phyloP scores from a whole-genome alignment of 2,113 vertebrate species.

The Melanocharis versteri region DNA sequence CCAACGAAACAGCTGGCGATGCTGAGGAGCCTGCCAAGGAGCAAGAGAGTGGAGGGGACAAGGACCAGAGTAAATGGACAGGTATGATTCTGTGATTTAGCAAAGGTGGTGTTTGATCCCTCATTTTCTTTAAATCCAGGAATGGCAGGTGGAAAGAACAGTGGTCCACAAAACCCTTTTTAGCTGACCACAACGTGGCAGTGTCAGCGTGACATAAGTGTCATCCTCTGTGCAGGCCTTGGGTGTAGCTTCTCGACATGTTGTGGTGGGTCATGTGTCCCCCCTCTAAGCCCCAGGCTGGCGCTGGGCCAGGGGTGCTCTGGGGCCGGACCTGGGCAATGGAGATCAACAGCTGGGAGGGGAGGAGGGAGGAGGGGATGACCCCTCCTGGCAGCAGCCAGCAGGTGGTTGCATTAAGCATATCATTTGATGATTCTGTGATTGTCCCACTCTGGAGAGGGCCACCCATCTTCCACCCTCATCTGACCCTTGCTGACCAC shows the following conservation, averaged over 20 bases:
- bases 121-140: not conserved
- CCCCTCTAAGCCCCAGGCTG: accelerated
- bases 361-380: not conserved
- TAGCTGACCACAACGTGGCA: not conserved
- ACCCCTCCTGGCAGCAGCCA: not conserved
- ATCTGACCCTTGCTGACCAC: not conserved
- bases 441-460: not conserved
- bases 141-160: not conserved
- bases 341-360: not conserved
- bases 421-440: not conserved
- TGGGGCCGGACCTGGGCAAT: accelerated
- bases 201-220: accelerated
- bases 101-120: conserved; percentile 64
- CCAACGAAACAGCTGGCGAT: conserved; percentile 85
- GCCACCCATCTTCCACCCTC: not conserved
- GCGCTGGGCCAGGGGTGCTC: accelerated
- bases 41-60: conserved; percentile 88
- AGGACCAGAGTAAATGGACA: conserved; percentile 93
- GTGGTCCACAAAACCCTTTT: not conserved
- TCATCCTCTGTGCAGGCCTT: not conserved
- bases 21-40: conserved; percentile 95
- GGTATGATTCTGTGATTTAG: conserved; percentile 17
- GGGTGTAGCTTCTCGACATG: not conserved
- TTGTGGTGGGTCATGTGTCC: accelerated
- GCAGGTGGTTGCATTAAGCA: not conserved